Base-by-base conservation (phyloP, 2,797 vertebrate species). In the Rallus crepitans region DNA sequence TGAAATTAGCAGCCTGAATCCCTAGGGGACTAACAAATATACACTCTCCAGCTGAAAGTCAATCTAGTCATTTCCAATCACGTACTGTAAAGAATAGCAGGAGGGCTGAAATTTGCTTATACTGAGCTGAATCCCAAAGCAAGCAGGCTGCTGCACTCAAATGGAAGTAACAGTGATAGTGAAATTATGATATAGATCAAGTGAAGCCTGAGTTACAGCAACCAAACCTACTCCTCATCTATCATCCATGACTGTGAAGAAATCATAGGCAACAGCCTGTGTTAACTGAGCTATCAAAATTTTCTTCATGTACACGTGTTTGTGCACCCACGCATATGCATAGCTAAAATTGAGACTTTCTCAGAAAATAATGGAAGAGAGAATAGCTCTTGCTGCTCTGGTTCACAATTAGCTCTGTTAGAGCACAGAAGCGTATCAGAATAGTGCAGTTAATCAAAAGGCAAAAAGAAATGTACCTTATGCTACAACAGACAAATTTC, bases 361-460 rank as follows among this genome's bases (percentile, higher is more conserved):
- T 15, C 3, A 9, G 97, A 96, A 96, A 97, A 96, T 6, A 95
- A 72, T 31, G 96, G 96, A 76, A 99, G 97, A 97, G 97, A 97
- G 68, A 94, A 94, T 42, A 79, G 93, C 35, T 98, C 97, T 79
- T 96, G 86, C 5, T 72, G 94, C 75, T 23, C 95, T 76, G 88
- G 86, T 98, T 89, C 91, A 93, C 98, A 98, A 3, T 97, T 98
- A 94, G 99, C 98, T 15, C 97, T 99, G 47, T 98, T 98, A 99
- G 98, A 33, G 98, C 99, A 87, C 98, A 33, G 97, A 98, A 21
- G 98, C 97, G 63, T 98, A 98, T 87, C 96, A 96, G 4, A 94
- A 96, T 15, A 87, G 84, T 65, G 66, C 81, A 2, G 91, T 94
- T 68, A 96, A 93, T 89, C 97, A 97, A 87, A 97, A 79, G 76